Evolutionary conservation across 2,797 vertebrate species (phyloP).

Genomic region (Alectoris magna): DNA sequence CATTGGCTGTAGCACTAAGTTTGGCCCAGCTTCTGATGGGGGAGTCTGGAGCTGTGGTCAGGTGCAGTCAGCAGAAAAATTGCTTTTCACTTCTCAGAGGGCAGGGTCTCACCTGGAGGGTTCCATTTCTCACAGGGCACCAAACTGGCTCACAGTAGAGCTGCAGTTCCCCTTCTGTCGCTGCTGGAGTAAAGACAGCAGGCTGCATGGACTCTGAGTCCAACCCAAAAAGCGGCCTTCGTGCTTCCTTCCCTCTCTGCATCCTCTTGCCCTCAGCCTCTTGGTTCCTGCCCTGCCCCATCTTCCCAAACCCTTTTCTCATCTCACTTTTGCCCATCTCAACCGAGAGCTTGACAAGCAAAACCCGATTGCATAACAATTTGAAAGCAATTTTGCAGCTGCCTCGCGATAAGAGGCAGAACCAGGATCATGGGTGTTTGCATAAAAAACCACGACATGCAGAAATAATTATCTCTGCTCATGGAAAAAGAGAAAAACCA

Average conservation of each 20-base stretch:
- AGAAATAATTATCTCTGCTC: slow-evolving; percentile 13
- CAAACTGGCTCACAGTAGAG: neutral
- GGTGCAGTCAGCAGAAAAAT: slow-evolving; percentile 35
- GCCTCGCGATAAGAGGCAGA: slow-evolving; percentile 3
- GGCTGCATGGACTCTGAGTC: no score
- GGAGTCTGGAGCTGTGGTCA: slow-evolving; percentile 2
- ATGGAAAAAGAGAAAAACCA: neutral
- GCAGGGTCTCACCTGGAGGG: slow-evolving; percentile 29
- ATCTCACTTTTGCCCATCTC: neutral
- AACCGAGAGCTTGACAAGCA: neutral
- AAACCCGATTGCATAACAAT: slow-evolving; percentile 36
- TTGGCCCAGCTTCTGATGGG: neutral
- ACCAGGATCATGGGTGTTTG: neutral
- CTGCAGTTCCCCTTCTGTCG: neutral
- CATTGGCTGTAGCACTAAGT: neutral
- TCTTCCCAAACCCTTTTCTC: neutral
- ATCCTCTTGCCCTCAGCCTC: neutral
- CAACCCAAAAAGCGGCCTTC: neutral
- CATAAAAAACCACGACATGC: neutral
- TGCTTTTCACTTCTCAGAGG: slow-evolving; percentile 52
- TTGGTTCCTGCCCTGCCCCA: neutral
- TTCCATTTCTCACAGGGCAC: neutral
- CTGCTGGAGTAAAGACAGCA: neutral
- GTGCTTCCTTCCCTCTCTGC: neutral
- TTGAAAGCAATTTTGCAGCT: slow-evolving; percentile 43